Base-by-base conservation (phyloP, 2,888 invertebrate genomes). In the Sphaeridia pumilis region DNA sequence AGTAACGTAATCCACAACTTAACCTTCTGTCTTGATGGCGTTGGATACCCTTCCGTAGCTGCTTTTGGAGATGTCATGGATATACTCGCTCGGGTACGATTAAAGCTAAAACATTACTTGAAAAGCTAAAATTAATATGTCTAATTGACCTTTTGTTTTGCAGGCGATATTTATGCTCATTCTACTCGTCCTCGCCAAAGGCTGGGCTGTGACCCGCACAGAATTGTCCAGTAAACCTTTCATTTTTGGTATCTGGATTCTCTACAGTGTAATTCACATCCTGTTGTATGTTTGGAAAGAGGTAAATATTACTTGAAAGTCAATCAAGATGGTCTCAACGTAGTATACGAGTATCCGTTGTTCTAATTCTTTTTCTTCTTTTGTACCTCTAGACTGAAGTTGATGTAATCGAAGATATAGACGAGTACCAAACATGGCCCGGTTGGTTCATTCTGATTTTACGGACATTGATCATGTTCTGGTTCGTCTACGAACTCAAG, bases 371-470 rank as follows among this genome's bases (percentile, higher is more conserved):
- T 45, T 41, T 26, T 17, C 25, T 5, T 31, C 31, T 31, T 5
- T 38, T 38, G 17, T 17, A 38, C 22, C 25, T 53, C 54, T 71
- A 94, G 93, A 89, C 88, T 56, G 94, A 93, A 74, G 87, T 95
- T 36, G 92, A 95, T 70, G 87, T 90, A 46, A 86, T 94, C 65
- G 90, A 92, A 70, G 94, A 95, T 69, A 86, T 90, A 50, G 94
- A 94, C 68, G 92, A 95, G 69, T 97, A 93, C 73, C 92, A 94
- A 72, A 93, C 94, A 0, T 92, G 92, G 89, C 94, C 95, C 0
- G 95, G 95, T 4, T 92, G 92, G 84, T 77, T 94, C 58, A 89
- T 94, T 58, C 78, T 97, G 1, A 80, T 84, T 26, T 81, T 95
- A 61, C 78, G 92, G 43, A 80, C 87, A 45, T 74, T 82, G 46